Conservation (phyloP, 2,888 invertebrate genomes). For the Tetrapedia diversipes region DNA sequence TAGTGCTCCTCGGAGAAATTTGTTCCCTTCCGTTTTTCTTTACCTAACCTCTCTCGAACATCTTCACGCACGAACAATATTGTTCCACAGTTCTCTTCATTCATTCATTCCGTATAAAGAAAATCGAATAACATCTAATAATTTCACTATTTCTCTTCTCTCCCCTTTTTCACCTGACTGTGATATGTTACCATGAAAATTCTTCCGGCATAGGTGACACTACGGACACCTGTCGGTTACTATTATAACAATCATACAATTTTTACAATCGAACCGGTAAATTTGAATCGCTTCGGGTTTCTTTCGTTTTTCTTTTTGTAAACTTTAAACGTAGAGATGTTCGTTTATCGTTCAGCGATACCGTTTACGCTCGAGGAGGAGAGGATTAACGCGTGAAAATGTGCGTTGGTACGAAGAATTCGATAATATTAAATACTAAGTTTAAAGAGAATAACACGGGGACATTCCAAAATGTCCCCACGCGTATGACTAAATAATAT, state of each 20-base stretch:
- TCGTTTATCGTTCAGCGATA: not conserved
- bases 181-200: conserved; percentile 29
- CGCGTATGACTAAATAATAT: conserved; percentile 36
- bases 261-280: not conserved
- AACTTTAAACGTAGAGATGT: not conserved
- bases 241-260: too few relatives aligned
- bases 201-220: too few relatives aligned
- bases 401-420: conserved; percentile 68
- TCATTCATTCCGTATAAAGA: conserved; percentile 6
- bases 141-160: not conserved
- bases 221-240: too few relatives aligned
- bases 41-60: conserved; percentile 7
- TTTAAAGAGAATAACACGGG: conserved; percentile 55
- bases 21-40: not conserved
- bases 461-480: conserved; percentile 40
- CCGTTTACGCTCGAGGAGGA: conserved; percentile 43
- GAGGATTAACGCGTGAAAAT: conserved; percentile 46
- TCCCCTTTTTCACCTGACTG: not conserved
- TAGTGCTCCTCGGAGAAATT: conserved; percentile 30
- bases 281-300: not conserved
- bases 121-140: not conserved
- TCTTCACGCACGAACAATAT: conserved; percentile 10
- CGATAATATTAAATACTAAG: conserved; percentile 62
- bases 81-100: conserved; percentile 17
- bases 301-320: too few relatives aligned